Evolutionary conservation across 2,113 vertebrate species (phyloP).

Genomic region (Pantherophis guttatus): DNA sequence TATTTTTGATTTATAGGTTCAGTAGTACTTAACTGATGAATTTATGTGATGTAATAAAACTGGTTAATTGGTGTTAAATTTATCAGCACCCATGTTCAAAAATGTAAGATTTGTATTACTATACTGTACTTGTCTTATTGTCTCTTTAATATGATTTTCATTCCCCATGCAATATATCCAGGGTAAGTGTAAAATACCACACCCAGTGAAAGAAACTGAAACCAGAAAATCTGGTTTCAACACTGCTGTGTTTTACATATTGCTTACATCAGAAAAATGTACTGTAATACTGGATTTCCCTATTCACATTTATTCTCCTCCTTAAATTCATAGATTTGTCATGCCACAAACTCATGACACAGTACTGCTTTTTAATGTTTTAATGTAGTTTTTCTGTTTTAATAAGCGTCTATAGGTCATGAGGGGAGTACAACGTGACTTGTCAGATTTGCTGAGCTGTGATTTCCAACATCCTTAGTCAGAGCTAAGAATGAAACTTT

Average conservation of each 20-base stretch:
- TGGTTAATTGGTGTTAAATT: neutral
- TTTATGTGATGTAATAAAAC: neutral
- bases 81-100: neutral
- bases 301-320: neutral
- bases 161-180: neutral
- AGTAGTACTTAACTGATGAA: neutral
- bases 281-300: neutral
- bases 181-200: neutral
- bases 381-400: neutral
- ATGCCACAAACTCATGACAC: neutral
- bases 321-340: neutral
- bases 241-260: conserved; percentile 19
- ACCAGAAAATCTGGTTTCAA: neutral
- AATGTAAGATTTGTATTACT: neutral
- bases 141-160: neutral
- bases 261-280: accelerated
- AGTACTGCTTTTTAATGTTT: neutral
- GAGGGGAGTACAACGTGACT: neutral
- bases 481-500: neutral
- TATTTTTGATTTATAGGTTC: neutral
- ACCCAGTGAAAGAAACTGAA: neutral
- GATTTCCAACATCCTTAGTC: neutral
- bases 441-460: neutral
- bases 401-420: neutral
- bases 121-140: neutral